Evolutionary conservation across 1,140 invertebrate genomes (phyloP).

Genomic region (Drosophila parabipectinata): DNA sequence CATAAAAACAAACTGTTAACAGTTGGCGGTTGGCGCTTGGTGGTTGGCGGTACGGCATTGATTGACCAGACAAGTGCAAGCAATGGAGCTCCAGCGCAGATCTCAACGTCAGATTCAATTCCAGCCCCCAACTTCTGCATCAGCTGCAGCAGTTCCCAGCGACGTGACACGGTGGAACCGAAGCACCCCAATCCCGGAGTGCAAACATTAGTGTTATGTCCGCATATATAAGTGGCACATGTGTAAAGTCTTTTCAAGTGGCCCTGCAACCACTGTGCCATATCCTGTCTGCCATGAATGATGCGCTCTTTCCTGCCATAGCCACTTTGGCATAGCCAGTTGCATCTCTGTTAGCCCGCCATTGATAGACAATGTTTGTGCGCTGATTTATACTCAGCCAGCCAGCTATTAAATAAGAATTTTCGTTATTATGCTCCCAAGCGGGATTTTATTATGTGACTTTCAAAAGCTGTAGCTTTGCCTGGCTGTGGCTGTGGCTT

Average conservation of each 20-base stretch:
- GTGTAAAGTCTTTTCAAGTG: not conserved
- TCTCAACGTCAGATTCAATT: constrained; percentile 29
- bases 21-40: constrained; percentile 74
- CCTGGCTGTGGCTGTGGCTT: constrained; percentile 28
- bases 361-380: constrained; percentile 60
- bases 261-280: constrained; percentile 21
- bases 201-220: not conserved
- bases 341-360: constrained; percentile 13
- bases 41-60: constrained; percentile 68
- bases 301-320: constrained; percentile 67
- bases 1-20: constrained; percentile 78
- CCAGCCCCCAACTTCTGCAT: constrained; percentile 44
- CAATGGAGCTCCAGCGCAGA: constrained; percentile 60
- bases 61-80: constrained; percentile 80
- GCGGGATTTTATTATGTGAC: constrained; percentile 64
- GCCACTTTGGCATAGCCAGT: constrained; percentile 36
- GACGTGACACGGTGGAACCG: constrained; percentile 43
- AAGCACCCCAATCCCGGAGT: not conserved
- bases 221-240: not conserved
- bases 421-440: constrained; percentile 64
- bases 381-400: constrained; percentile 53
- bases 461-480: constrained; percentile 42
- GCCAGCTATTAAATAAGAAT: constrained; percentile 74
- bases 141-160: constrained; percentile 72
- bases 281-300: constrained; percentile 56